These are phyloP conservation scores for Rousettus leschenaultii DNA, from an alignment of 2,113 vertebrate genomes.

Conservation along the genomic window DNA sequence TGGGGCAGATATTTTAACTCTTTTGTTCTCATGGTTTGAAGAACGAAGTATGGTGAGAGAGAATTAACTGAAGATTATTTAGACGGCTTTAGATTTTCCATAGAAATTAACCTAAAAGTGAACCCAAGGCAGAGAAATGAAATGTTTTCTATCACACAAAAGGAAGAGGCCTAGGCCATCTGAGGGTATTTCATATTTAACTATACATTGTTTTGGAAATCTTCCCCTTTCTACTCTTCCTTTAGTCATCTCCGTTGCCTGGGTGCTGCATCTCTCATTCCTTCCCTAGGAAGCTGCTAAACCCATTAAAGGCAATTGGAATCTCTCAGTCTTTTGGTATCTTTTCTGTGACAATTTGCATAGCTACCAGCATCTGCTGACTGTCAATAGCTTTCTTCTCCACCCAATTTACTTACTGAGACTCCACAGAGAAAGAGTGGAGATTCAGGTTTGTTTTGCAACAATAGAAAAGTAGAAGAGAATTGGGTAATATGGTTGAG, in stretches of 20 bases:
- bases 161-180: accelerated
- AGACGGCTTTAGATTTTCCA: not conserved
- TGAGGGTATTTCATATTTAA: not conserved
- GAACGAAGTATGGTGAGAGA: not conserved
- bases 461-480: not conserved
- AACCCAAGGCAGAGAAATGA: not conserved
- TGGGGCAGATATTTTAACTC: no score
- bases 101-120: not conserved
- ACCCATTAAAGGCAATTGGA: not conserved
- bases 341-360: not conserved
- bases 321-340: not conserved
- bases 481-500: not conserved
- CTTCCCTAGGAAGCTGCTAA: not conserved
- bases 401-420: not conserved
- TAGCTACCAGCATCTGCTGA: not conserved
- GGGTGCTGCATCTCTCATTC: accelerated
- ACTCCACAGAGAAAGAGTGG: not conserved
- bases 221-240: not conserved
- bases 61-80: not conserved
- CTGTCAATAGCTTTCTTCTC: not conserved
- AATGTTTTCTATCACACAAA: not conserved
- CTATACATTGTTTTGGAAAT: not conserved
- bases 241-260: not conserved
- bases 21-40: not conserved
- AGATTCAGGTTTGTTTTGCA: not conserved